Conservation (phyloP, 2,113 vertebrate genomes). For the Hoplias malabaricus region DNA sequence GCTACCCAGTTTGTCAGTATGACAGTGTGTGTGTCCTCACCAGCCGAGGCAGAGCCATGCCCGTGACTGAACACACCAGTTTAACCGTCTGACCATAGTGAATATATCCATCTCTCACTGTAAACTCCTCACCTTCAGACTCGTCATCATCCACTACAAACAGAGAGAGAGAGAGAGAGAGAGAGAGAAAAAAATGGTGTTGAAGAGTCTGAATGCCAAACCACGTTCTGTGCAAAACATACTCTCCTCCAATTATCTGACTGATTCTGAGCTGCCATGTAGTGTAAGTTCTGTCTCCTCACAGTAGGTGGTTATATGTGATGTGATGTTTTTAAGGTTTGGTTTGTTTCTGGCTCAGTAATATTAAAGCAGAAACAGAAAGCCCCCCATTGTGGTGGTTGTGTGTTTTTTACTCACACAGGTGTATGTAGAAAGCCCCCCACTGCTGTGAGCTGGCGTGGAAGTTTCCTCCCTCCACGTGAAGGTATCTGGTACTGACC, state of each 20-base stretch:
- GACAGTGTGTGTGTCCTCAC: constrained; percentile 70
- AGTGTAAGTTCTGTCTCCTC: too few species aligned
- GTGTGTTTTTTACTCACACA: constrained; percentile 79
- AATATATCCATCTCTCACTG: constrained; percentile 94
- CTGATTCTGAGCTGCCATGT: too few species aligned
- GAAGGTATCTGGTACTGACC: constrained; percentile 95
- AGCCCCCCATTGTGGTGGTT: background rate
- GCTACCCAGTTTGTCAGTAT: too few species aligned
- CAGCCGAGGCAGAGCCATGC: constrained; percentile 96
- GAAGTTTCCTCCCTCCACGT: constrained; percentile 98
- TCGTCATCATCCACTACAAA: constrained; percentile 93
- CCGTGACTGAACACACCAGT: constrained; percentile 94
- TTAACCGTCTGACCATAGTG: constrained; percentile 97
- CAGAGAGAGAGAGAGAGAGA: constrained; percentile 8
- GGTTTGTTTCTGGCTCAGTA: too few species aligned
- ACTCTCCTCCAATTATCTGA: too few species aligned
- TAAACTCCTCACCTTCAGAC: constrained; percentile 97
- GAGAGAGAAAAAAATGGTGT: background rate
- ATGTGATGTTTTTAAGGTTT: too few species aligned
- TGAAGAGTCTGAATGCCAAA: too few species aligned
- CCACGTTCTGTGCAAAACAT: too few species aligned
- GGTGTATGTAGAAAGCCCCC: constrained; percentile 96
- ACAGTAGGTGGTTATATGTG: too few species aligned
- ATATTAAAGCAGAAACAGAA: too few species aligned
- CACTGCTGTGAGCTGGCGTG: constrained; percentile 97